Base-by-base conservation (phyloP, 2,888 invertebrate genomes). In the Hydrotaea cyrtoneurina region DNA sequence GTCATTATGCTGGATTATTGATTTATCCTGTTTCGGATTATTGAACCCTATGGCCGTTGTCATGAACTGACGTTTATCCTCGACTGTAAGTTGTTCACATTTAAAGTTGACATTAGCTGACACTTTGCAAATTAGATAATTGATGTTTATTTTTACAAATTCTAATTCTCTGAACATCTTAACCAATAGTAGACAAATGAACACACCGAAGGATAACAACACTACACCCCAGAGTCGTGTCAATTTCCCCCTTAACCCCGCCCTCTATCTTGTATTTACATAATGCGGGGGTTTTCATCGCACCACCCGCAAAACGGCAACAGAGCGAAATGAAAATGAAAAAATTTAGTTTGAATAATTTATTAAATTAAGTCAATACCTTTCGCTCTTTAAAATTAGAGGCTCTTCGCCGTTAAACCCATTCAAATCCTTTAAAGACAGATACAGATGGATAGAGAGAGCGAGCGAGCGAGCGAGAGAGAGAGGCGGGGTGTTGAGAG, bases 41-140 rank as follows among this genome's bases (percentile, higher is more conserved):
- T n/a, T n/a, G n/a, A n/a, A n/a, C n/a, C n/a, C n/a, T 7, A 31
- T 4, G 7, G 7, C 31, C 2, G 2, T 31, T 7, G 31, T 31
- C 7, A 31, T 7, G 2, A 2, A 31, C 31, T 31, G 31, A 39
- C 39, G 5, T 57, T 57, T 23, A 19, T 69, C 23, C 23, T 69
- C 23, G 69, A 46, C 43, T 23, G 69, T 23, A 46, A 8, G 21
- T 13, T 0, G 21, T 46, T 26, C 46, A 13, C 2, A 59, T 69
- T 69, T 43, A 13, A 39, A 39, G 69, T 23, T 39, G 19, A 21
- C 59, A 59, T 23, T 23, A 11, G 46, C 13, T 69, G 69, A 43
- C 69, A 69, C 69, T 69, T 69, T 13, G 13, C 23, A 69, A 46
- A 69, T 43, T 69, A 8, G 69, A 69, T 69, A 69, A 69, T 46